phyloP scores from a whole-genome alignment of 2,888 invertebrate genomes.

The Leistus spinibarbis region DNA sequence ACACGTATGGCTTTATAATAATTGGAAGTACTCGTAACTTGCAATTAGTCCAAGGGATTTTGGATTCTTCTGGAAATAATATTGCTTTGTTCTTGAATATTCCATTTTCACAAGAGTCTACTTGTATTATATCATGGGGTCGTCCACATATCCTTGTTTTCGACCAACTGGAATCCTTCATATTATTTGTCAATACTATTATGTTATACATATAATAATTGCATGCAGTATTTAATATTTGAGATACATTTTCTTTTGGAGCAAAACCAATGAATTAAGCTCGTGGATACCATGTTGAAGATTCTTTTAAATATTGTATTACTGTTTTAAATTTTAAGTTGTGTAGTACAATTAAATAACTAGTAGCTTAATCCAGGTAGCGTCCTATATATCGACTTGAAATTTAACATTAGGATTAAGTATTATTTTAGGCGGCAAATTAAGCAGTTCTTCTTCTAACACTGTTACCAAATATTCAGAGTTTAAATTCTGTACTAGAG shows the following conservation, averaged over 20 bases:
- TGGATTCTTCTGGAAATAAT: neutral
- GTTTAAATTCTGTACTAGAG: slow-evolving; percentile 4
- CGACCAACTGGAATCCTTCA: slow-evolving; percentile 16
- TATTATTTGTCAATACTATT: slow-evolving; percentile 5
- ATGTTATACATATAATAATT: slow-evolving; percentile 21
- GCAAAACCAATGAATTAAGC: slow-evolving; percentile 13
- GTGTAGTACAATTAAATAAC: slow-evolving; percentile 10
- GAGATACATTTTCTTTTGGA: neutral
- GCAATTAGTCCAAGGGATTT: slow-evolving; percentile 14
- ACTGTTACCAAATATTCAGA: slow-evolving; percentile 17
- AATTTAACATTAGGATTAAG: neutral
- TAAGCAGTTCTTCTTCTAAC: slow-evolving; percentile 6
- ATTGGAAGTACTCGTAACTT: slow-evolving; percentile 3
- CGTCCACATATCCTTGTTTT: slow-evolving; percentile 18
- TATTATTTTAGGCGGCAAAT: neutral
- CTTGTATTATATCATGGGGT: slow-evolving; percentile 13
- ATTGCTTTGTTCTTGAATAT: neutral
- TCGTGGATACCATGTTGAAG: slow-evolving; percentile 25
- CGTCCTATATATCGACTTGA: neutral
- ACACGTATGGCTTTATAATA: slow-evolving; percentile 3
- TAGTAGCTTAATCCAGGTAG: slow-evolving; percentile 9
- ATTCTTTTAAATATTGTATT: slow-evolving; percentile 4
- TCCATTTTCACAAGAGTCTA: slow-evolving; percentile 9
- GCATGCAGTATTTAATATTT: neutral
- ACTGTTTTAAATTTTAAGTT: neutral